phyloP scores from a whole-genome alignment of 2,888 invertebrate genomes.

The Callinectes sapidus region DNA sequence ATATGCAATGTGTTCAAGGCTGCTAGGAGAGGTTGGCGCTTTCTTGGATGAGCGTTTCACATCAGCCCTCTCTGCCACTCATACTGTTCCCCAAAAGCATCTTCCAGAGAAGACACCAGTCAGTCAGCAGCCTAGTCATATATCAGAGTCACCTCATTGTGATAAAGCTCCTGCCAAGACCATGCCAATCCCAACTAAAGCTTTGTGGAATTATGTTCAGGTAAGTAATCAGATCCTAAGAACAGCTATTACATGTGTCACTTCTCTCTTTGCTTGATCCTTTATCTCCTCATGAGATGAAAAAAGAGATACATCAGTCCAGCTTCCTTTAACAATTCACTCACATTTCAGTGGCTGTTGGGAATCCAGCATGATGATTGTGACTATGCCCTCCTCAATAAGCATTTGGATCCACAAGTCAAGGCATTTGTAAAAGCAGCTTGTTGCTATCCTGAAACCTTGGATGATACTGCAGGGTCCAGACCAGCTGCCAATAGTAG shows the following conservation, averaged over 20 bases:
- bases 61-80: constrained; percentile 84
- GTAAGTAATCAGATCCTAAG: constrained; percentile 76
- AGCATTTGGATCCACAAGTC: constrained; percentile 78
- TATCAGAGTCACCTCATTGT: constrained; percentile 32
- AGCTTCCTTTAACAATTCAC: not conserved
- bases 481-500: constrained; percentile 42
- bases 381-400: constrained; percentile 91
- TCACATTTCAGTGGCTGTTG: constrained; percentile 61
- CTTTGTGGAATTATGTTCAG: constrained; percentile 94
- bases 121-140: constrained; percentile 40
- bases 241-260: not conserved
- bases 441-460: constrained; percentile 69
- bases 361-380: constrained; percentile 85
- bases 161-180: constrained; percentile 46
- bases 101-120: constrained; percentile 35
- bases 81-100: constrained; percentile 39
- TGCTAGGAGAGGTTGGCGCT: constrained; percentile 88
- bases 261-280: not conserved
- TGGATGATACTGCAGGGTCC: constrained; percentile 43
- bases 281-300: not conserved
- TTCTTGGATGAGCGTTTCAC: constrained; percentile 90
- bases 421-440: constrained; percentile 70
- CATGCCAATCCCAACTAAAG: constrained; percentile 76
- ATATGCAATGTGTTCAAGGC: constrained; percentile 88
- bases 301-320: not conserved